A percentile compares a stretch with the other conserved stretches of the same genome.
phyloP scores from a whole-genome alignment of 2,888 invertebrate genomes.

The Lepidochrysops patricia region DNA sequence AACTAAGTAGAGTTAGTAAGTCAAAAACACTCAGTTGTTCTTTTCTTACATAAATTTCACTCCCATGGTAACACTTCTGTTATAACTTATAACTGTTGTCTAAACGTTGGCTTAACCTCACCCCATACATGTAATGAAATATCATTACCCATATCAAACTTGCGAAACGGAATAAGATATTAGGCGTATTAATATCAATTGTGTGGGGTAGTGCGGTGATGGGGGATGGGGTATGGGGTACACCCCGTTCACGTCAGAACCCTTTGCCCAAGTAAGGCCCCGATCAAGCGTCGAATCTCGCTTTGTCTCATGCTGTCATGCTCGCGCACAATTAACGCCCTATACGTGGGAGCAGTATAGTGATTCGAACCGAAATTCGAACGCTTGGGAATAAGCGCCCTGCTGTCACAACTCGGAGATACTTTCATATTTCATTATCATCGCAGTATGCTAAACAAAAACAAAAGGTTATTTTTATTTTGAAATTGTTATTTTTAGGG shows the following conservation, averaged over 20 bases:
- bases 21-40: too few relatives aligned
- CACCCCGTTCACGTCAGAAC: background rate
- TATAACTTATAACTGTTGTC: background rate
- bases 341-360: too few relatives aligned
- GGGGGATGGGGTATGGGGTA: background rate
- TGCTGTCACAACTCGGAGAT: background rate
- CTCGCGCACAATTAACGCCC: too few relatives aligned
- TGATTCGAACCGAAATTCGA: too few relatives aligned
- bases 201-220: background rate
- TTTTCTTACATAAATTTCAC: too few relatives aligned
- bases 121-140: background rate
- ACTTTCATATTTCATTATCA: background rate
- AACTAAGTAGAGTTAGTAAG: too few relatives aligned
- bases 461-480: background rate
- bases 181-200: constrained; percentile 12
- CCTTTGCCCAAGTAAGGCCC: background rate
- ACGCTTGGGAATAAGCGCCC: too few relatives aligned
- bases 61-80: too few relatives aligned
- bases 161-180: constrained; percentile 10
- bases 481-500: too few relatives aligned
- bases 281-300: too few relatives aligned
- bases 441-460: background rate
- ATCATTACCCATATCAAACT: constrained; percentile 10
- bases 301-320: too few relatives aligned
- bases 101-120: background rate